A percentile compares a stretch with the other conserved stretches of the same genome.
Evolutionary conservation across 2,113 vertebrate genomes (phyloP).

Genomic region (Stictonetta naevosa): DNA sequence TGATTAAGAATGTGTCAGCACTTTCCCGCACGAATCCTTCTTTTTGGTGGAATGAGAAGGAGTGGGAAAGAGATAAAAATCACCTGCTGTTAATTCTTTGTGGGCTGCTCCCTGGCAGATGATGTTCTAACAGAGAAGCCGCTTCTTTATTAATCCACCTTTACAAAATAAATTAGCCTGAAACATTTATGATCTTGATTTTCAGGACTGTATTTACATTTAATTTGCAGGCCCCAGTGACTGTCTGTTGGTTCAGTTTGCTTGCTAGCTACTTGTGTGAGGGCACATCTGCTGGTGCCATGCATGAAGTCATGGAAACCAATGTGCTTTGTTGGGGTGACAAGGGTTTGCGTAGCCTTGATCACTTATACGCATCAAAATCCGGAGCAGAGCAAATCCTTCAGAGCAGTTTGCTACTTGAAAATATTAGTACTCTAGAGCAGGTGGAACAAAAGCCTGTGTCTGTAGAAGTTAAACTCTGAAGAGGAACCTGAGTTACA

Average conservation of each 20-base stretch:
- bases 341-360: not conserved
- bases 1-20: conserved; percentile 70
- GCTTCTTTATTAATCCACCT: conserved; percentile 48
- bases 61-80: conserved; percentile 70
- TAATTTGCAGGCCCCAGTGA: not conserved
- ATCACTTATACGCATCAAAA: not conserved
- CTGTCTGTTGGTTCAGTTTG: not conserved
- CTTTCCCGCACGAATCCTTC: conserved; percentile 56
- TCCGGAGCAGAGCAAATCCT: not conserved
- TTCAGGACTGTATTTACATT: conserved; percentile 29
- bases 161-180: conserved; percentile 56
- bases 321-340: not conserved
- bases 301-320: not conserved
- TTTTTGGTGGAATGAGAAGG: conserved; percentile 55
- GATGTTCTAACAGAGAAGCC: conserved; percentile 32
- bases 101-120: conserved; percentile 34
- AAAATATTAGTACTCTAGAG: not conserved
- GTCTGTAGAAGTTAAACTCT: not conserved
- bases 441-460: not conserved
- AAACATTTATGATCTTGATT: conserved; percentile 50
- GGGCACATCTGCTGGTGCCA: not conserved
- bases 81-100: conserved; percentile 15
- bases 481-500: not conserved
- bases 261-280: not conserved
- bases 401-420: not conserved